phyloP scores from a whole-genome alignment of 2,888 invertebrate species.

The Stenolophus ochropezus region DNA sequence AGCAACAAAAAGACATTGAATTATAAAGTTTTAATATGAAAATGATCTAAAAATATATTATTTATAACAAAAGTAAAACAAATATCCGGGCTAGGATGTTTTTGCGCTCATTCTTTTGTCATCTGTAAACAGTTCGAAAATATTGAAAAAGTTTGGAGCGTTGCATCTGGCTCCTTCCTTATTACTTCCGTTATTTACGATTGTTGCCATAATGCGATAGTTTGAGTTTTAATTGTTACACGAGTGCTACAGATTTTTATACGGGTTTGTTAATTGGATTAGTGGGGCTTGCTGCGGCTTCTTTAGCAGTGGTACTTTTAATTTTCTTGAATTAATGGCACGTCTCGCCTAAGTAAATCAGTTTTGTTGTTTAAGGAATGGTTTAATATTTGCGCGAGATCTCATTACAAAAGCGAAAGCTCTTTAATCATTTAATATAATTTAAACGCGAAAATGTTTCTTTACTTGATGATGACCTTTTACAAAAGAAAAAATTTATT shows the following conservation, averaged over 20 bases:
- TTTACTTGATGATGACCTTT: background rate
- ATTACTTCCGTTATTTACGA: slow-evolving; percentile 38
- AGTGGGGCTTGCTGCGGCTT: slow-evolving; percentile 12
- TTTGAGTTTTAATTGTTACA: slow-evolving; percentile 56
- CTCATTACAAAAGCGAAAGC: background rate
- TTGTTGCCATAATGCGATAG: slow-evolving; percentile 49
- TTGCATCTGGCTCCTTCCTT: slow-evolving; percentile 23
- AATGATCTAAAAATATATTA: background rate
- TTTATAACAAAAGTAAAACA: background rate
- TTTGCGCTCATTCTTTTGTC: slow-evolving; percentile 22
- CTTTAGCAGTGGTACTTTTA: slow-evolving; percentile 41
- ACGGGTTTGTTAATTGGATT: slow-evolving; percentile 56
- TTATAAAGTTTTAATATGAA: background rate
- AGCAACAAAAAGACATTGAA: background rate
- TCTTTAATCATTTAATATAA: background rate
- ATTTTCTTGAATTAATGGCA: slow-evolving; percentile 30
- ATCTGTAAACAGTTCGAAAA: slow-evolving; percentile 18
- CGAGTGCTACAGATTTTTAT: slow-evolving; percentile 53
- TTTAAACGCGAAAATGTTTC: background rate
- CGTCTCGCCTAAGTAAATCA: background rate
- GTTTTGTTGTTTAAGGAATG: slow-evolving; percentile 29
- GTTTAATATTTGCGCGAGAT: background rate
- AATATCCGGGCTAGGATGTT: background rate
- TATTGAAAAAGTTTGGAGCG: slow-evolving; percentile 21
- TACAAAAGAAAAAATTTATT: background rate